A percentile compares a stretch with the other conserved stretches of the same genome.
Evolutionary conservation across 1,140 invertebrate genomes (phyloP).

Genomic region (Reticulitermes speratus): DNA sequence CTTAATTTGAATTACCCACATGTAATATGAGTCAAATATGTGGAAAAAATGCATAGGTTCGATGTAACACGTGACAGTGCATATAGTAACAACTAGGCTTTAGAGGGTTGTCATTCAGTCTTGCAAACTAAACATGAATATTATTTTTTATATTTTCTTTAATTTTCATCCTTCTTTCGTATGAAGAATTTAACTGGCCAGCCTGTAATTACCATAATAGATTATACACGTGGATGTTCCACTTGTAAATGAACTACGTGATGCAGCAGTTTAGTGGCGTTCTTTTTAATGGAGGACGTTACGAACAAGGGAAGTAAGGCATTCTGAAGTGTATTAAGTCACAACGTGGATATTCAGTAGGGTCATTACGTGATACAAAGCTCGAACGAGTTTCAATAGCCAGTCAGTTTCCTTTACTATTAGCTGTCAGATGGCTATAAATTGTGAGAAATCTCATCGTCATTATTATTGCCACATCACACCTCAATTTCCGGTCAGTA

Average conservation of each 20-base stretch:
- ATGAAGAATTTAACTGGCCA: neutral
- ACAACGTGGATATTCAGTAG: neutral
- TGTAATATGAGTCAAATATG: no score
- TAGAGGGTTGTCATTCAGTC: no score
- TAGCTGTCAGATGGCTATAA: neutral
- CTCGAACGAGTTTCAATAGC: neutral
- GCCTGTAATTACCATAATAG: neutral
- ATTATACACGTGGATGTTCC: neutral
- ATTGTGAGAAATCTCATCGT: neutral
- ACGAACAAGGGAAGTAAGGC: neutral
- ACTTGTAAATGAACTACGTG: neutral
- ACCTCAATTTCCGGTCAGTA: neutral
- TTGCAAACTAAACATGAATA: no score
- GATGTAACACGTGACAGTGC: no score
- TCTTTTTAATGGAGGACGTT: neutral
- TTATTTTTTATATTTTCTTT: no score
- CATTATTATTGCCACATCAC: neutral
- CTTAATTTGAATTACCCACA: no score
- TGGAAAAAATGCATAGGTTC: no score
- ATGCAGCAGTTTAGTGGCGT: slow-evolving; percentile 7
- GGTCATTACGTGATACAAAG: neutral
- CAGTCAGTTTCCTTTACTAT: neutral
- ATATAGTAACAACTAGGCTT: no score
- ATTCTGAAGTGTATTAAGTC: neutral
- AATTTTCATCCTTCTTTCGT: no score